Base-by-base conservation (phyloP, 2,888 invertebrate genomes). In the Hypsopygia costalis region DNA sequence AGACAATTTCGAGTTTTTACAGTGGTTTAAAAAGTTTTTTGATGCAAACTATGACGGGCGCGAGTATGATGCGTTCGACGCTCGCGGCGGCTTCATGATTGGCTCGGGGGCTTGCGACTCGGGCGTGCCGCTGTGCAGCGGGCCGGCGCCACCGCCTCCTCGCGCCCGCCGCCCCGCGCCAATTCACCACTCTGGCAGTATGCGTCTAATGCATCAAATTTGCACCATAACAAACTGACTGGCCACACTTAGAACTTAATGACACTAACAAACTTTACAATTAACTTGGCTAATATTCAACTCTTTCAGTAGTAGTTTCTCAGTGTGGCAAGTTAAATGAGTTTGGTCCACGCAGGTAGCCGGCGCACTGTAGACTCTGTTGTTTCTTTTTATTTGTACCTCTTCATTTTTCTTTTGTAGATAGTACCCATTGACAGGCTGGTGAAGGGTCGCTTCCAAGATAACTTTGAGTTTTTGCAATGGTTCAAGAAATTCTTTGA, bases 21-120 rank as follows among this genome's bases (percentile, higher is more conserved):
- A 99, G 92, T 99, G 99, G 99, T 99, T 99, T 92, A 99, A 99
- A 93, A 98, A 98, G 88, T 99, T 99, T 91, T 99, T 99, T 89
- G 99, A 99, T 91, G 98, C 99, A 60, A 99, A 99, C 91, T 99
- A 98, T 90, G 98, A 98, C 82, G 98, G 98, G 56, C 94, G 95
- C 68, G 97, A 97, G 61, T 99, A 99, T 87, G 97, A 98, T 78
- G 96, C 98, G 40, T 89, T 95, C 53, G 95, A 95, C 54, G 96
- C 96, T 42, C 93, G 99, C 45, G 95, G 95, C 55, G 95, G 96
- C 58, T 90, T 95, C 63, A 90, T 91, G 49, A 90, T 98, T 70
- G 97, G 97, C 69, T 92, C 93, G 47, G 93, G 92, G 55, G 91
- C 92, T 44, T 79, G 90, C 69, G 83, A 88, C 52, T 62, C 79